Percentiles rank a stretch among this genome's conserved stretches.
Conservation (phyloP, 92 coral and sea anemone species). For the Phymanthus crucifer region DNA sequence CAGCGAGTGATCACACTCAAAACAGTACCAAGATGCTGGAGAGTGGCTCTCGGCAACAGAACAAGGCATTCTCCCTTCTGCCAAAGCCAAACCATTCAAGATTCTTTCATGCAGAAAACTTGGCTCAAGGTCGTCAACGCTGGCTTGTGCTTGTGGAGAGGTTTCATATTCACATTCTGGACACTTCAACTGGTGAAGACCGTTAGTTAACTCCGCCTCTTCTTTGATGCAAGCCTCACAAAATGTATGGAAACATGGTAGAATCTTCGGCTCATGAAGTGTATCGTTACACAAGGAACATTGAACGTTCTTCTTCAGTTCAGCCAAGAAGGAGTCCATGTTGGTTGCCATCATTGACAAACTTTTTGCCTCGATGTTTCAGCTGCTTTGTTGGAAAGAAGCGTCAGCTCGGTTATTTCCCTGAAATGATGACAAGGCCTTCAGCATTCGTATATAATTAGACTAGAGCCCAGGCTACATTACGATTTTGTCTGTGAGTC, state of each 20-base stretch:
- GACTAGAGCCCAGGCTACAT: too few species aligned
- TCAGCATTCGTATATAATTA: too few species aligned
- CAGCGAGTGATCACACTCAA: not conserved
- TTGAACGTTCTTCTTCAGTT: not conserved
- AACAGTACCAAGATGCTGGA: constrained; percentile 3
- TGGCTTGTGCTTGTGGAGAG: not conserved
- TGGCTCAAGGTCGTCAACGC: not conserved
- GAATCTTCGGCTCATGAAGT: not conserved
- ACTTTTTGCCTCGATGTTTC: too few species aligned
- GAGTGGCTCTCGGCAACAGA: constrained; percentile 13
- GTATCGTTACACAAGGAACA: not conserved
- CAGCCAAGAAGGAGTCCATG: not conserved
- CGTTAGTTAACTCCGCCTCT: not conserved
- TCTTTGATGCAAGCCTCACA: constrained; percentile 2
- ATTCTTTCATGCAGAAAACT: not conserved
- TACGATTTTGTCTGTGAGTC: too few species aligned
- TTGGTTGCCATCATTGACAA: too few species aligned
- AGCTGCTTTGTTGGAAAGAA: too few species aligned
- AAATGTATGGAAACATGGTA: not conserved
- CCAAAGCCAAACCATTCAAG: not conserved
- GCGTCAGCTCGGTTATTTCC: too few species aligned
- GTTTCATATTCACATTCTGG: not conserved
- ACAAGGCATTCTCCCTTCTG: not conserved
- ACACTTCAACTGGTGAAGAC: not conserved
- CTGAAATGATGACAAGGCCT: too few species aligned